Evolutionary conservation across 1,140 invertebrate species (phyloP), one percentile per base, ranked within the genome.

Genomic region (Hormaphis cornu): DNA sequence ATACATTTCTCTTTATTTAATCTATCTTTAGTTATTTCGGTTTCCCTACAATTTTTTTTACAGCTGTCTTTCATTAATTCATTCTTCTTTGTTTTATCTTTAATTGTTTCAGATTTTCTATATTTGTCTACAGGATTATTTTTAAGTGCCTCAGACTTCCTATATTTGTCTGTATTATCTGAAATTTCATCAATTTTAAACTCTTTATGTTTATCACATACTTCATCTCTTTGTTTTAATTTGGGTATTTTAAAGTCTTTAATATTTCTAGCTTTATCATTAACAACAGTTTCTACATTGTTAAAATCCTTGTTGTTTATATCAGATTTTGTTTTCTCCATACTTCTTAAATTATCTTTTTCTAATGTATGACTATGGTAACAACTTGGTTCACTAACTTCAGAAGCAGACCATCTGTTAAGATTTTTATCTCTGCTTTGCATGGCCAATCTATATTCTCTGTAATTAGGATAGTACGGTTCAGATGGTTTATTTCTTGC

Each of bases 241-340:
- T 66, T 66, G 1, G 61, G 61, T 35, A 66, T 66, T 35, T 66
- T 66, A 12, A 66, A 66, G 16, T 8, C 24, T 48, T 66, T 66
- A 35, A 66, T 66, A 33, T n/a, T n/a, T n/a, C 30, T 24, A 50
- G 18, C 3, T 50, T 28, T 16, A 35, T 66, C 61, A 22, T 66
- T 66, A 30, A 35, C 5, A 22, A 24, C n/a, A n/a, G n/a, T n/a
- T 33, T 44, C 44, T 33, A 48, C 33, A 35, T 5, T 50, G 22
- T 35, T 48, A 24, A 20, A 48, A 35, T 50, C n/a, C 16, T 24
- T 63, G 4, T 3, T 18, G 30, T 20, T 37, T 1, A 10, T 9
- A 14, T 37, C 54, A 18, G n/a, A 12, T 33, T 33, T 33, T 30
- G 1, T 26, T 44, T 37, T 37, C n/a, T n/a, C n/a, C n/a, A 24